phyloP scores from a whole-genome alignment of 2,113 vertebrate genomes.

The Nanger granti region DNA sequence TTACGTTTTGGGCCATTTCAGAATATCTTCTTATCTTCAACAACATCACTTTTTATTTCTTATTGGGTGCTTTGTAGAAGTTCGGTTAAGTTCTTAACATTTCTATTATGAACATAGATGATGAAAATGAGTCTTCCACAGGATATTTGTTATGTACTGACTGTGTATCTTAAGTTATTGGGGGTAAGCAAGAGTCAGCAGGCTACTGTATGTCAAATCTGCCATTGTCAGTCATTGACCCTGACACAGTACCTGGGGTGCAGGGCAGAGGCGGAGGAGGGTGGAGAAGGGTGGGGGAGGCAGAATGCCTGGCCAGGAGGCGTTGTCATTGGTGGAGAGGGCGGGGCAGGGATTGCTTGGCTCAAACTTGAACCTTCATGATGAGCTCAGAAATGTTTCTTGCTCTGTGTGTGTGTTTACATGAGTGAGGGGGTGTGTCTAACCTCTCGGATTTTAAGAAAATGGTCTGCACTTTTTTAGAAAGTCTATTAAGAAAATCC shows the following conservation, averaged over 20 bases:
- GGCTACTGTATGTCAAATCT: not conserved
- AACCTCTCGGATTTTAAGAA: not conserved
- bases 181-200: not conserved
- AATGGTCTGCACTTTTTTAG: not conserved
- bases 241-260: not conserved
- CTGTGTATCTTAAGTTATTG: not conserved
- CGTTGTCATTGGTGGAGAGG: fast-evolving
- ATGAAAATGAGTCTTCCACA: not conserved
- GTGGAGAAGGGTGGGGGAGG: not conserved
- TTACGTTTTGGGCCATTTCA: not conserved
- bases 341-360: too few species aligned
- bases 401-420: not conserved
- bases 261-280: not conserved
- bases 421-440: not conserved
- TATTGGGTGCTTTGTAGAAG: not conserved
- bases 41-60: not conserved
- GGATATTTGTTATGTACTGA: not conserved
- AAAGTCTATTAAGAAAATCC: not conserved
- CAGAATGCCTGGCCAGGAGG: not conserved
- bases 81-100: not conserved
- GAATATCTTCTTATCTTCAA: not conserved
- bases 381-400: not conserved
- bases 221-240: not conserved
- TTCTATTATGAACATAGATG: not conserved
- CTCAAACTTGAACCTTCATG: not conserved